These are phyloP conservation scores for Physocephala rufipes DNA, from an alignment of 2,888 invertebrate species.

Conservation along the genomic window DNA sequence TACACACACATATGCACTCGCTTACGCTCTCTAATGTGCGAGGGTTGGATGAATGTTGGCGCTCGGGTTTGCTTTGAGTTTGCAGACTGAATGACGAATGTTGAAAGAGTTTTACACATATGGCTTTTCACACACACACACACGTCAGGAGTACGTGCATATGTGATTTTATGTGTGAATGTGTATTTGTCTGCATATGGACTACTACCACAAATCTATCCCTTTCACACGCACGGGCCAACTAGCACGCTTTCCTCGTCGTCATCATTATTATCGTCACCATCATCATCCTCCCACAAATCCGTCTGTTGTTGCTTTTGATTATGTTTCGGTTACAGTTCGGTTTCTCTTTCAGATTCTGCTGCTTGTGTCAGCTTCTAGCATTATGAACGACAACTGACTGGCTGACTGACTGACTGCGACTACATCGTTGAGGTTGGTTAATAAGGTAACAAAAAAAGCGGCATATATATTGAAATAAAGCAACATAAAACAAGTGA, in stretches of 20 bases:
- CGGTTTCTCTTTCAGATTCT: conserved; percentile 1
- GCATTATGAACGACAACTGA: not conserved
- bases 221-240: conserved; percentile 7
- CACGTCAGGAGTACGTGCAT: not conserved
- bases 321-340: not conserved
- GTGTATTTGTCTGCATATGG: conserved; percentile 11
- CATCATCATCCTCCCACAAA: not conserved
- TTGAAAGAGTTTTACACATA: not conserved
- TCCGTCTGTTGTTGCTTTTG: conserved; percentile 18
- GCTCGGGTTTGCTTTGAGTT: too few relatives aligned
- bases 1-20: conserved; percentile 24
- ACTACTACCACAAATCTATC: not conserved
- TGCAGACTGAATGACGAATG: too few relatives aligned
- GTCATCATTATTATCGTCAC: not conserved
- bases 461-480: too few relatives aligned
- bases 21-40: conserved; percentile 26
- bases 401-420: not conserved
- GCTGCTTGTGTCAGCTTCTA: conserved; percentile 6
- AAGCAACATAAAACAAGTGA: conserved; percentile 8
- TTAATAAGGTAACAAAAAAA: not conserved
- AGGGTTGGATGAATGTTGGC: not conserved
- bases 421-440: conserved; percentile 14
- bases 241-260: not conserved
- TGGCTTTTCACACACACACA: conserved; percentile 47
- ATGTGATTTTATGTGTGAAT: not conserved